Percentiles rank a stretch among this genome's conserved stretches.
Evolutionary conservation across 2,797 vertebrate species (phyloP).

Genomic region (Kryptopterus vitreolus): DNA sequence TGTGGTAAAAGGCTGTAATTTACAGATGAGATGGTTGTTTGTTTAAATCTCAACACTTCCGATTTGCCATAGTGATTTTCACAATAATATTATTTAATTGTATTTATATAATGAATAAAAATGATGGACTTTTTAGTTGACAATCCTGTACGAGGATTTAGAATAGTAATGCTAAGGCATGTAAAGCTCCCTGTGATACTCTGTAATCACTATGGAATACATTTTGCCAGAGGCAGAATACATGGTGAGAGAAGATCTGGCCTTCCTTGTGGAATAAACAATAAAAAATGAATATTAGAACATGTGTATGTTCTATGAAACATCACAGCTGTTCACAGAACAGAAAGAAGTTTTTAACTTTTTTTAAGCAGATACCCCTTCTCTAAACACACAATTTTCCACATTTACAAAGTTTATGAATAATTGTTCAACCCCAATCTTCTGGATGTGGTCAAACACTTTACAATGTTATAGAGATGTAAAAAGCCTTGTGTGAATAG

Average conservation of each 20-base stretch:
- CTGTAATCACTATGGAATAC: background rate
- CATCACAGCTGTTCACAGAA: background rate
- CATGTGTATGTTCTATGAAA: background rate
- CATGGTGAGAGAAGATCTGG: no score
- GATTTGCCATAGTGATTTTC: no score
- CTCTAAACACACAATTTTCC: no score
- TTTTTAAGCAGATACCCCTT: background rate
- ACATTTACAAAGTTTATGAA: no score
- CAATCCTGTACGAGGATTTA: background rate
- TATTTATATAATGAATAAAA: no score
- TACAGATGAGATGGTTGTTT: no score
- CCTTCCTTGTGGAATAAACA: background rate
- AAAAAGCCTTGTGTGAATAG: background rate
- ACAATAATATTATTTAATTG: no score
- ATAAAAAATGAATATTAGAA: background rate
- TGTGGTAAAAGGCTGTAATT: no score
- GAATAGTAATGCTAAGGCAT: background rate
- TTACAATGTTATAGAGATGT: background rate
- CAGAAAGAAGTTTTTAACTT: background rate
- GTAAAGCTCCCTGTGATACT: background rate
- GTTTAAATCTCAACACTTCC: no score
- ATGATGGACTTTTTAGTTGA: background rate
- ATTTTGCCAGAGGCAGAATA: no score
- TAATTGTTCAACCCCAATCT: background rate
- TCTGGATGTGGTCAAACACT: background rate